Percentiles rank a stretch among this genome's conserved stretches.
These are phyloP conservation scores for Subacronicta megacephala DNA, from an alignment of 2,888 invertebrate species.

Conservation along the genomic window DNA sequence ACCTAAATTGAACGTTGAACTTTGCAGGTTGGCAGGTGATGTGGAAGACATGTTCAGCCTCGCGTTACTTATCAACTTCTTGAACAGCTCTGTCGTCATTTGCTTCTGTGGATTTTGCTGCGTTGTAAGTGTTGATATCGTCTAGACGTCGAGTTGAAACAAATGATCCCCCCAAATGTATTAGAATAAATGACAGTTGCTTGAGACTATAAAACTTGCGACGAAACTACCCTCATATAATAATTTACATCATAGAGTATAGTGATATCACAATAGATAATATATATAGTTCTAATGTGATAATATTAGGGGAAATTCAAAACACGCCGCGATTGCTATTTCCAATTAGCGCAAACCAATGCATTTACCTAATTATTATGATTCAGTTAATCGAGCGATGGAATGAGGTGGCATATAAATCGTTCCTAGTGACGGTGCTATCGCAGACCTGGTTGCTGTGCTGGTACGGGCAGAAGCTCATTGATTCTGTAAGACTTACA, in stretches of 20 bases:
- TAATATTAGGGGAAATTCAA: too few species aligned
- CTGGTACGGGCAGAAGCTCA: constrained; percentile 67
- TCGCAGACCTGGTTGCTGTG: constrained; percentile 66
- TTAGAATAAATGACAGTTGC: too few species aligned
- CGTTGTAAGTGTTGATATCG: constrained; percentile 55
- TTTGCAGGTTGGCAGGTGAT: constrained; percentile 63
- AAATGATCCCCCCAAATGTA: too few species aligned
- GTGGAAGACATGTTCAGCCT: constrained; percentile 72
- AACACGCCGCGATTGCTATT: too few species aligned
- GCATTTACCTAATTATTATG: background rate
- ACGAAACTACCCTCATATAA: too few species aligned
- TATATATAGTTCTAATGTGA: too few species aligned
- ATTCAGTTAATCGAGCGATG: constrained; percentile 65
- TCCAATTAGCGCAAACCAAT: too few species aligned
- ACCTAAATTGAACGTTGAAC: too few species aligned
- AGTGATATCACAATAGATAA: too few species aligned
- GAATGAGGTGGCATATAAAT: constrained; percentile 67
- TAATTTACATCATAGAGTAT: too few species aligned
- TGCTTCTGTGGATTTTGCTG: constrained; percentile 71
- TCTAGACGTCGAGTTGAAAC: too few species aligned
- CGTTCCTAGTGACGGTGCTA: constrained; percentile 61
- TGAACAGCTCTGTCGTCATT: constrained; percentile 76
- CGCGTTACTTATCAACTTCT: constrained; percentile 72
- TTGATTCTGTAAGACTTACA: constrained; percentile 66
- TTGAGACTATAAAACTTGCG: too few species aligned